These are phyloP conservation scores for Dione vanillae DNA, from an alignment of 2,888 invertebrate species.

Conservation along the genomic window DNA sequence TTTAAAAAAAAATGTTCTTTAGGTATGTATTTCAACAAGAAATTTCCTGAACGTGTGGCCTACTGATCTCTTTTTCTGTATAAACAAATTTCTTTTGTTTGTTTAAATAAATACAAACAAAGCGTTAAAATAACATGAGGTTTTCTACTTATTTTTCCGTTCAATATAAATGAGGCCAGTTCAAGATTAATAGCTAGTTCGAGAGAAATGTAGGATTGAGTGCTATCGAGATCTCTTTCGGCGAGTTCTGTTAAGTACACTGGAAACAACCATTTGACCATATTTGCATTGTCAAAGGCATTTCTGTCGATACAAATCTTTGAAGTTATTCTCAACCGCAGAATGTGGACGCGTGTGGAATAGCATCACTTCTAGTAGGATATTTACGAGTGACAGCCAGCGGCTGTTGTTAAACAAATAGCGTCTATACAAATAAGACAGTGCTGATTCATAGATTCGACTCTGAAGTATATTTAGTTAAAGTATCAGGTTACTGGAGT, in stretches of 20 bases:
- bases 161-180: constrained; percentile 12
- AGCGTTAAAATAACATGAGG: constrained; percentile 10
- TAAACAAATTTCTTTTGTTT: constrained; percentile 31
- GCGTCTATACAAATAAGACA: constrained; percentile 38
- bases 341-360: constrained; percentile 35
- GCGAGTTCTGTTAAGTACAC: constrained; percentile 6
- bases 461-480: constrained; percentile 42
- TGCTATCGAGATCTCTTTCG: constrained; percentile 33
- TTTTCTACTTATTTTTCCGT: not conserved
- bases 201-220: constrained; percentile 5
- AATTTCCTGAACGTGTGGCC: constrained; percentile 22
- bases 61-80: constrained; percentile 24
- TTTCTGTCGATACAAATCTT: constrained; percentile 34
- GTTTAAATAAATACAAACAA: constrained; percentile 12
- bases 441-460: constrained; percentile 43
- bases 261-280: constrained; percentile 16
- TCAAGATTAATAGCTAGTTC: constrained; percentile 3
- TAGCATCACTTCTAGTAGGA: constrained; percentile 27
- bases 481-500: constrained; percentile 40
- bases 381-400: constrained; percentile 39
- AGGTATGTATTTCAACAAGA: not conserved
- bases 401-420: constrained; percentile 41
- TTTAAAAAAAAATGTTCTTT: too few relatives aligned
- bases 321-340: constrained; percentile 32
- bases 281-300: constrained; percentile 30